phyloP scores from a whole-genome alignment of 1,140 invertebrate species.

The Aphaenogaster ashmeadi region DNA sequence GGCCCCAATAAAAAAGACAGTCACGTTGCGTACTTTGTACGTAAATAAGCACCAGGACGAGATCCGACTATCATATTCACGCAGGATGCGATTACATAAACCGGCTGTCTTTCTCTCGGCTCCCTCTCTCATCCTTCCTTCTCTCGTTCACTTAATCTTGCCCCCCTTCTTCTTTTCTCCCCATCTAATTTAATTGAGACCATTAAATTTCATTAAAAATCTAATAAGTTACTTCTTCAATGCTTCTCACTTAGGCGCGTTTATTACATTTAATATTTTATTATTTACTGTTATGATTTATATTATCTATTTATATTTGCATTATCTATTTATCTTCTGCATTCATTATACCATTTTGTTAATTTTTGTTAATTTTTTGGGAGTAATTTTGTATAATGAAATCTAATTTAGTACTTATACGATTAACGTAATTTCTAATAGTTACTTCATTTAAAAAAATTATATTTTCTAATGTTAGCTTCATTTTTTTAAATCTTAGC shows the following conservation, averaged over 20 bases:
- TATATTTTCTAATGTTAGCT: not conserved
- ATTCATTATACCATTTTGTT: not conserved
- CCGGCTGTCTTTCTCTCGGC: conserved; percentile 9
- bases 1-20: conserved; percentile 42
- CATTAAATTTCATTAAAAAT: conserved; percentile 17
- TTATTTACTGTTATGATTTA: not conserved
- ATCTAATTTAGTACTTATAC: not conserved
- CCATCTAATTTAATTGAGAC: not conserved
- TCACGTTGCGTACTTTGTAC: conserved; percentile 58
- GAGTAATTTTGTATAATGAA: not conserved
- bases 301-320: not conserved
- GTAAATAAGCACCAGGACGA: conserved; percentile 71
- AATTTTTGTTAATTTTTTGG: not conserved
- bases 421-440: not conserved
- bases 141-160: not conserved
- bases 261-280: conserved; percentile 25
- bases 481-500: not conserved
- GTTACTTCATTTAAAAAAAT: not conserved
- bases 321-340: not conserved
- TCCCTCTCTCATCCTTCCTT: conserved; percentile 32
- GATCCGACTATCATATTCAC: conserved; percentile 69
- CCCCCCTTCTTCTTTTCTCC: not conserved
- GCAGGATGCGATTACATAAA: conserved; percentile 74
- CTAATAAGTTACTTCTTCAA: not conserved
- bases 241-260: not conserved